Evolutionary conservation across 2,797 vertebrate species (phyloP), one percentile per base, ranked within the genome.

Genomic region (Coregonus ussuriensis): DNA sequence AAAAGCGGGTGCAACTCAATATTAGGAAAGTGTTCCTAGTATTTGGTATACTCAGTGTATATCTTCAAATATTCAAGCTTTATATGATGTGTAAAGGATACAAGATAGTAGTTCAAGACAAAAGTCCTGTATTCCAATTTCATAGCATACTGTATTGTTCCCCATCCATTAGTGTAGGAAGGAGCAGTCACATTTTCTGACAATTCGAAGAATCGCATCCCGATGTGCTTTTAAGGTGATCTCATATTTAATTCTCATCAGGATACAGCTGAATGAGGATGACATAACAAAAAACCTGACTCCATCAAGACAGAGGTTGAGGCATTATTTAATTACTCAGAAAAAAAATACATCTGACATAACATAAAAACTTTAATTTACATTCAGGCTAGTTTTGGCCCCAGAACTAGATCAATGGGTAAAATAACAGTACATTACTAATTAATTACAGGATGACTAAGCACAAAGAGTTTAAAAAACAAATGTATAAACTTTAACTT

Each of bases 101-200:
- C 41, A 47, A 7, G 41, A 47, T 47, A 47, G 41, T 11, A 47
- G 41, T 47, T 47, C 41, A 47, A 47, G 41, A 47, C 41, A 47
- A 47, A 47, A 47, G 41, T 47, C 7, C 41, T 47, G 7, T 47
- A 56, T 56, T 56, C 18, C 15, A 56, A n/a, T 18, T 5, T 16
- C 54, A 56, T 56, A n/a, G 54, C 5, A 18, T 18, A 56, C 54
- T 1, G 4, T 16, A 5, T 6, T 56, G 14, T 18, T 56, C 54
- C 15, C 54, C 54, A 56, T 16, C 18, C 15, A 54, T 6, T 18
- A 56, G 56, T 62, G 18, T 62, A 62, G 29, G 14, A 33, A 31
- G 65, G 78, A 67, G 83, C 74, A 77, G 9, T 85, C 76, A 75
- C 6, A 79, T 77, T 82, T 73, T 51, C 53, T 13, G 3, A 18